Conservation (phyloP, 2,113 vertebrate species). For the Collichthys lucidus region DNA sequence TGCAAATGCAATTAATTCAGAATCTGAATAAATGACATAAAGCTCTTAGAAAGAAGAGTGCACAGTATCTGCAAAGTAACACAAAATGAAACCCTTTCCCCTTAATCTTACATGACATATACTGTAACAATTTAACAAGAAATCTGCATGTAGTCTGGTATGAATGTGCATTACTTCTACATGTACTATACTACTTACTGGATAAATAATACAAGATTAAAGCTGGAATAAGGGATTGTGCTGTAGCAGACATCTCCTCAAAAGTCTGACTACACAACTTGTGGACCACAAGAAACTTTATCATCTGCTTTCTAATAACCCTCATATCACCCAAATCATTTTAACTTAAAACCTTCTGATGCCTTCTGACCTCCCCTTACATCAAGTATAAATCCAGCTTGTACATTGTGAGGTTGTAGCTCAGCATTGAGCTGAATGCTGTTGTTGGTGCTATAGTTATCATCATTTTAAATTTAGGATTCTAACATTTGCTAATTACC, state of each 20-base stretch:
- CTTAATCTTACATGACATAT: neutral
- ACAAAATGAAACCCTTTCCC: neutral
- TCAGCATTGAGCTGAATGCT: no score
- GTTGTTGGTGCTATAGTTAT: no score
- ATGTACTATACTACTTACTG: neutral
- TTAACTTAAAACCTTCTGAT: neutral
- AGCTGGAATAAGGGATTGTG: neutral
- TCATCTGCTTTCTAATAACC: no score
- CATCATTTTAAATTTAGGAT: no score
- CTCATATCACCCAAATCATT: neutral
- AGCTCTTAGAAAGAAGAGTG: neutral
- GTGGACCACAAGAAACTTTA: neutral
- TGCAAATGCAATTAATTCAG: slow-evolving; percentile 2
- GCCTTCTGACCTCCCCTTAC: no score
- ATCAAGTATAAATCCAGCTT: no score
- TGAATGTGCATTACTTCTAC: neutral
- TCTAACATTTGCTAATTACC: no score
- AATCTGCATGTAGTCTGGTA: neutral
- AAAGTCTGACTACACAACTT: neutral
- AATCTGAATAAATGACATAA: neutral
- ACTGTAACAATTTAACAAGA: neutral
- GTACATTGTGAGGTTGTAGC: neutral
- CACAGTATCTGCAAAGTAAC: neutral
- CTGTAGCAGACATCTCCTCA: neutral
- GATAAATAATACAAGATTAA: neutral